Conservation (phyloP, 1,140 invertebrate genomes). For the Aphaenogaster rudis region DNA sequence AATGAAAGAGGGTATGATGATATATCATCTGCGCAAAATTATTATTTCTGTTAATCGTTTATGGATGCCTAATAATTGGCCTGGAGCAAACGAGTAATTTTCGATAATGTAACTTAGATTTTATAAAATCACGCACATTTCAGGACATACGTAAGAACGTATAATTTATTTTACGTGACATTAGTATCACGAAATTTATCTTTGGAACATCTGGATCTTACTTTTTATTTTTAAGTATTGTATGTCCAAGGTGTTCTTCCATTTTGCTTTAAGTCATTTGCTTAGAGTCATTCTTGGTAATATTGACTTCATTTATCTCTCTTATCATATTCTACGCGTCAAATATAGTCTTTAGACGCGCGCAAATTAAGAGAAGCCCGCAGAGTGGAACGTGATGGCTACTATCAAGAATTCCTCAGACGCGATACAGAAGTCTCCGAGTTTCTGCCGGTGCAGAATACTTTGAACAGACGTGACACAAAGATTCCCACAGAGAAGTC, state of each 20-base stretch:
- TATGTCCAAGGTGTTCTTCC: background rate
- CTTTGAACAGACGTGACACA: conserved; percentile 3
- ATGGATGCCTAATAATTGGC: background rate
- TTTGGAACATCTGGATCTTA: background rate
- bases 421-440: background rate
- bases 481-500: conserved; percentile 13
- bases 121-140: background rate
- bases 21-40: conserved; percentile 10
- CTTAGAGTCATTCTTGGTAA: background rate
- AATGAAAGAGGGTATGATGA: conserved; percentile 17
- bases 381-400: background rate
- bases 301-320: background rate
- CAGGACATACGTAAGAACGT: background rate
- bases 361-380: background rate
- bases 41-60: conserved; percentile 2
- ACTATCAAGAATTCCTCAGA: background rate
- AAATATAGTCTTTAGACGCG: background rate
- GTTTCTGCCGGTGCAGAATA: background rate
- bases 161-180: background rate
- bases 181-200: background rate
- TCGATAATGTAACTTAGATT: conserved; percentile 7
- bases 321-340: conserved; percentile 5
- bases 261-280: background rate
- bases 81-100: background rate
- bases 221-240: background rate